Base-by-base conservation (phyloP, 2,797 vertebrate genomes). In the Agapornis canus region DNA sequence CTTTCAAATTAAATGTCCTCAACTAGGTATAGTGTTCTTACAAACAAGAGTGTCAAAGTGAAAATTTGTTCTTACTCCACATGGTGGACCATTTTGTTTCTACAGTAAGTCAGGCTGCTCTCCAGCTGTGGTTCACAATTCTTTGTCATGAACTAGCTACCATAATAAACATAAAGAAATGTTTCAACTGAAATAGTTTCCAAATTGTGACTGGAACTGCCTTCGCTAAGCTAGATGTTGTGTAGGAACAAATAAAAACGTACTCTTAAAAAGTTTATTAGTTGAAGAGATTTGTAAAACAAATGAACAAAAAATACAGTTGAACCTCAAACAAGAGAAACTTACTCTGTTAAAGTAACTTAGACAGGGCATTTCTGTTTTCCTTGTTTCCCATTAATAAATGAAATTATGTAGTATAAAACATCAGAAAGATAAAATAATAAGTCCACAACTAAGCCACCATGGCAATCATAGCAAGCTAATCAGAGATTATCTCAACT, bases 1-100 rank as follows among this genome's bases (percentile, higher is more conserved):
- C 26, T 97, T 96, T 92, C 76, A n/a, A 93, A 96, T 87, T 66
- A 90, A 93, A 96, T 10, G 5, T 82, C 92, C 52, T 96, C 72
- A 89, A 26, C 52, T 60, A 94, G 85, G 89, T 88, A 86, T 10
- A 56, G 35, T 49, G 43, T 63, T 92, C 90, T 40, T 23, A 92
- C 35, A 95, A 32, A 73, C 45, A 86, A 35, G 80, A 94, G 91
- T 68, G 31, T 10, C 42, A 71, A 70, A 60, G 29, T 45, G 64
- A 92, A 88, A 72, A 43, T 31, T 23, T 43, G 31, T 79, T 85
- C 82, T 93, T 91, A 75, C 80, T 90, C 86, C 60, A 90, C 5
- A 35, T 56, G 68, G 22, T 21, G 3, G 84, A 70, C 31, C 32
- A 69, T 45, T 96, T 86, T 81, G 32, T 64, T 81, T 72, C 56